phyloP scores from a whole-genome alignment of 1,140 invertebrate species.

The Zaprionus ornatus region DNA sequence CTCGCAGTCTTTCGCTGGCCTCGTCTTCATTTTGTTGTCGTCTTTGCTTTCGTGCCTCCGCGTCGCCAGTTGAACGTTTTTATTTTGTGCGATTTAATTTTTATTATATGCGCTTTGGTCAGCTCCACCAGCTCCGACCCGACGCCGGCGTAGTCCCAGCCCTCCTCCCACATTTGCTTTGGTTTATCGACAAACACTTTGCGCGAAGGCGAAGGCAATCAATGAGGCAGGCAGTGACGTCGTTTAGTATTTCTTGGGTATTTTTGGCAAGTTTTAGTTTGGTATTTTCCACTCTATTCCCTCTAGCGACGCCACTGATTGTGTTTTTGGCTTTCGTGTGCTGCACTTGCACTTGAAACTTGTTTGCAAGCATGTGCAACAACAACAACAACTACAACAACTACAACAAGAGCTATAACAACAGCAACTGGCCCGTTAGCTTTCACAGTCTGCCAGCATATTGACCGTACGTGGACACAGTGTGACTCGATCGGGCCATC shows the following conservation, averaged over 20 bases:
- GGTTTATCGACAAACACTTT: constrained; percentile 78
- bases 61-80: constrained; percentile 59
- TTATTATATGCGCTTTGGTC: constrained; percentile 76
- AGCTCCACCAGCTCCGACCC: background rate
- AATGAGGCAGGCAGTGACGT: constrained; percentile 25
- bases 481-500: constrained; percentile 26
- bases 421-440: constrained; percentile 58
- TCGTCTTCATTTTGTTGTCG: background rate
- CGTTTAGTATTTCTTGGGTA: background rate
- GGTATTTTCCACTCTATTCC: background rate
- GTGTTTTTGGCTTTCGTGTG: constrained; percentile 58
- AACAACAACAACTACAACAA: background rate
- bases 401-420: constrained; percentile 3
- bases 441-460: constrained; percentile 41
- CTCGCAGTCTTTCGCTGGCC: constrained; percentile 7
- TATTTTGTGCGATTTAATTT: constrained; percentile 79
- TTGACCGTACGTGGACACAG: constrained; percentile 17
- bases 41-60: constrained; percentile 32
- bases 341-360: constrained; percentile 60
- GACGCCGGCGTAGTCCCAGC: background rate
- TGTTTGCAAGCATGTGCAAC: constrained; percentile 53
- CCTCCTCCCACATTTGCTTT: constrained; percentile 48
- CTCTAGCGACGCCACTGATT: constrained; percentile 26
- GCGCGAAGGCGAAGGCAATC: constrained; percentile 48
- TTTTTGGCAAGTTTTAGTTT: background rate